These are phyloP conservation scores for Dendronephthya gigantea DNA, from an alignment of 64 coral and sea anemone species.

Conservation along the genomic window DNA sequence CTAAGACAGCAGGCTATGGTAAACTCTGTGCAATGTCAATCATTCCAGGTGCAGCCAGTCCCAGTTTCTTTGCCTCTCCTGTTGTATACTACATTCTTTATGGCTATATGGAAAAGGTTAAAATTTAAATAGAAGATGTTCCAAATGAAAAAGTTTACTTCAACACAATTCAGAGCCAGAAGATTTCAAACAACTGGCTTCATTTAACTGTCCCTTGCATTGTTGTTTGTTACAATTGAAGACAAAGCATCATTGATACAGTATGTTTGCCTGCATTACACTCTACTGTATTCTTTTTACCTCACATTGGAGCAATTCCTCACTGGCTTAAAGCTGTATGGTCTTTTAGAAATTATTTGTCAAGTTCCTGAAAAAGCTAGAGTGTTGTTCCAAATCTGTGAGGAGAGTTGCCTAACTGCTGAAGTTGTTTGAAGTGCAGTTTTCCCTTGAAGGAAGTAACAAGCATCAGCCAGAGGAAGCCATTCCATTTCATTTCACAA, in stretches of 20 bases:
- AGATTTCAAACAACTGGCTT: conserved; percentile 25
- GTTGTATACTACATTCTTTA: conserved; percentile 39
- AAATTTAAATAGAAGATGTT: conserved; percentile 25
- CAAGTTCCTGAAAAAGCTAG: conserved; percentile 16
- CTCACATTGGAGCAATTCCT: conserved; percentile 29
- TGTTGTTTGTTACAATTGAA: neutral
- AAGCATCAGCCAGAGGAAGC: conserved; percentile 42
- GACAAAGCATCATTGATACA: conserved; percentile 22
- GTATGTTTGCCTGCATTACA: conserved; percentile 16
- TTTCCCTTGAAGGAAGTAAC: conserved; percentile 41
- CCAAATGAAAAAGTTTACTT: conserved; percentile 18
- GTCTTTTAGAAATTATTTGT: conserved; percentile 11
- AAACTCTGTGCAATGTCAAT: conserved; percentile 27
- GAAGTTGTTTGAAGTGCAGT: conserved; percentile 30
- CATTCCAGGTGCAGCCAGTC: conserved; percentile 17
- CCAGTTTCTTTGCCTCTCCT: conserved; percentile 23
- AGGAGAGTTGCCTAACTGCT: conserved; percentile 22
- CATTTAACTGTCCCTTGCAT: conserved; percentile 18
- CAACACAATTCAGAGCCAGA: conserved; percentile 1
- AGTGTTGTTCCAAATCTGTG: conserved; percentile 11
- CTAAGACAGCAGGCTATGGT: neutral
- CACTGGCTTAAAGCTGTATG: conserved; percentile 18
- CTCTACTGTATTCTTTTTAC: conserved; percentile 9
- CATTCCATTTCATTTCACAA: conserved; percentile 38
- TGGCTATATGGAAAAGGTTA: conserved; percentile 10